A percentile compares a stretch with the other conserved stretches of the same genome.
phyloP scores from a whole-genome alignment of 2,888 invertebrate species.

The Troides oblongomaculatus region DNA sequence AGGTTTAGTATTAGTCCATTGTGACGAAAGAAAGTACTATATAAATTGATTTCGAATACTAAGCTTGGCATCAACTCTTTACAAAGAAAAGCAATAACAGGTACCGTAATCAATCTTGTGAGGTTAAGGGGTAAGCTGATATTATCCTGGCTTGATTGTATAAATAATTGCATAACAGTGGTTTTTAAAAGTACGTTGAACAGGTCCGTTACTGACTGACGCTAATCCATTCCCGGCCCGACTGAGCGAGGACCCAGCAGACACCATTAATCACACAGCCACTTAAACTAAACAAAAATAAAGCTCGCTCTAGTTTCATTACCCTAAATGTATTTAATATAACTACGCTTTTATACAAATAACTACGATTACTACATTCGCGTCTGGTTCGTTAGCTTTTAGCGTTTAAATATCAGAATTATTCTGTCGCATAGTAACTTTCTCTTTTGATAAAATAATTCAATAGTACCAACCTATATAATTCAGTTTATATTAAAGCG shows the following conservation, averaged over 20 bases:
- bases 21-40: neutral
- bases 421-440: too few relatives aligned
- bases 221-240: slow-evolving; percentile 13
- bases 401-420: too few relatives aligned
- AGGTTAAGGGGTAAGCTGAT: slow-evolving; percentile 1
- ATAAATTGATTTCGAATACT: neutral
- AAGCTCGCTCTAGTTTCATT: neutral
- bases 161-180: slow-evolving; percentile 10
- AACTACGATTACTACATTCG: too few relatives aligned
- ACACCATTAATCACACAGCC: slow-evolving; percentile 14
- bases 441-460: too few relatives aligned
- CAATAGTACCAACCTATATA: too few relatives aligned
- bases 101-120: slow-evolving; percentile 14
- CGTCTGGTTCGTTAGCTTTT: too few relatives aligned
- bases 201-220: slow-evolving; percentile 4
- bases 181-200: slow-evolving; percentile 9
- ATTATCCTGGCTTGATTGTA: slow-evolving; percentile 19
- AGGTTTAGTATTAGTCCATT: too few relatives aligned
- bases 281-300: slow-evolving; percentile 6
- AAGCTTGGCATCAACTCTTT: neutral
- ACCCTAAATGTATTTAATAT: neutral
- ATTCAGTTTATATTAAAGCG: too few relatives aligned
- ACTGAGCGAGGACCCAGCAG: slow-evolving; percentile 1
- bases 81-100: slow-evolving; percentile 11
- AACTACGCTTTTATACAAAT: too few relatives aligned